Conservation (phyloP, 2,113 vertebrate genomes). For the Pelobates fuscus region DNA sequence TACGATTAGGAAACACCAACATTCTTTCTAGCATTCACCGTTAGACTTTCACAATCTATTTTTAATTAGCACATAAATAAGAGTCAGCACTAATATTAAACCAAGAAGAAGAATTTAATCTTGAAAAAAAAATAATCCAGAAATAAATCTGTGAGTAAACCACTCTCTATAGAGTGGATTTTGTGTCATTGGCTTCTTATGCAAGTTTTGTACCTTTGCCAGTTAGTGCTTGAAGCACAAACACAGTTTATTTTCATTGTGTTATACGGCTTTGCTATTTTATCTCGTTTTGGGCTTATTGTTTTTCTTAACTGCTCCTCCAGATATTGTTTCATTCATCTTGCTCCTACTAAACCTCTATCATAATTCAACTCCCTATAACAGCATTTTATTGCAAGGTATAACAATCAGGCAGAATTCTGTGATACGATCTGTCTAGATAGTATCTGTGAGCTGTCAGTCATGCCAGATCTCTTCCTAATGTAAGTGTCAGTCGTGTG, state of each 20-base stretch:
- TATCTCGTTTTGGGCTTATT: constrained; percentile 44
- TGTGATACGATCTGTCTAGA: constrained; percentile 20
- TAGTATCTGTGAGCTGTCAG: constrained; percentile 7
- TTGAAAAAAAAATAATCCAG: too few species aligned
- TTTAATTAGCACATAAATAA: too few species aligned
- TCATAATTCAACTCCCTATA: constrained; percentile 35
- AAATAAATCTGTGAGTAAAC: too few species aligned
- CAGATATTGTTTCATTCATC: constrained; percentile 43
- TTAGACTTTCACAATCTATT: too few species aligned
- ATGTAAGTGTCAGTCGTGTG: not conserved
- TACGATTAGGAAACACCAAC: too few species aligned
- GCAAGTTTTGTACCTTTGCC: not conserved
- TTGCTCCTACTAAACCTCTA: constrained; percentile 25
- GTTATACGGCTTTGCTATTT: constrained; percentile 32
- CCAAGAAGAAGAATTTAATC: too few species aligned
- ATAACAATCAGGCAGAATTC: constrained; percentile 27
- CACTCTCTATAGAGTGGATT: not conserved
- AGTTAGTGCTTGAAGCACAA: constrained; percentile 31
- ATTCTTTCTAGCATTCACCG: too few species aligned
- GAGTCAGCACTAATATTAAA: too few species aligned
- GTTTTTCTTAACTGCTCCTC: constrained; percentile 39
- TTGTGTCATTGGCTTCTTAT: not conserved
- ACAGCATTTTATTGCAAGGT: constrained; percentile 13
- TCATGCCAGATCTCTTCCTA: not conserved
- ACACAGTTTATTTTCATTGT: constrained; percentile 40